Conservation (phyloP, 2,113 vertebrate species). For the Tympanuchus pallidicinctus region DNA sequence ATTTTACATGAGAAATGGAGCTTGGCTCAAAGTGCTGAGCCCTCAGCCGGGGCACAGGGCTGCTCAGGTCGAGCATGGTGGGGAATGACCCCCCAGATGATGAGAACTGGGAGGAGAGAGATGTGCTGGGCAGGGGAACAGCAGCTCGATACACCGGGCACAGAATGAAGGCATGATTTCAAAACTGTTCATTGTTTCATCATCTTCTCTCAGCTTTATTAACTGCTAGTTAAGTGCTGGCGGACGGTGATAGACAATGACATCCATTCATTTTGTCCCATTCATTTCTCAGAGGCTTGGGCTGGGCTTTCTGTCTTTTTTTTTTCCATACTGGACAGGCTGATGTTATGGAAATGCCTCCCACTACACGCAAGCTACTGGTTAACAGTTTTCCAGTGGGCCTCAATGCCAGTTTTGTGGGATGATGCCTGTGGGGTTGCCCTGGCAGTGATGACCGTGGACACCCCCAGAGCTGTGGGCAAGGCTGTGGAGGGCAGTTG, state of each 20-base stretch:
- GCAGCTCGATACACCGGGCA: background rate
- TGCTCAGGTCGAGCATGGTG: accelerated
- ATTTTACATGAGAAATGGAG: accelerated
- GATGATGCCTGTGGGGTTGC: background rate
- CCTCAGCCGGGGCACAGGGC: background rate
- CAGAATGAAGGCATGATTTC: background rate
- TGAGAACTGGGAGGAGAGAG: background rate
- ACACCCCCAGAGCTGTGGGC: background rate
- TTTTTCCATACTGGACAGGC: background rate
- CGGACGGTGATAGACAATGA: constrained; percentile 42
- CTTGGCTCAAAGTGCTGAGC: background rate
- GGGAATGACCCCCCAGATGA: accelerated
- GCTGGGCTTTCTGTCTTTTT: background rate
- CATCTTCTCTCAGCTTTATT: background rate
- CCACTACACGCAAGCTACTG: background rate
- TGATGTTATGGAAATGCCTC: background rate
- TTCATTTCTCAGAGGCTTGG: constrained; percentile 26
- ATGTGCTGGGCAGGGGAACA: background rate
- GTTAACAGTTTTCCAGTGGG: background rate
- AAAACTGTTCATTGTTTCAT: background rate
- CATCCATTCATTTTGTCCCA: constrained; percentile 60
- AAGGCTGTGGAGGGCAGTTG: background rate
- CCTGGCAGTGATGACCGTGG: accelerated
- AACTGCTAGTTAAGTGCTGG: constrained; percentile 12
- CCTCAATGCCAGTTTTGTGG: background rate